phyloP scores from a whole-genome alignment of 2,888 invertebrate species.

The Drosophila fulvimacula region DNA sequence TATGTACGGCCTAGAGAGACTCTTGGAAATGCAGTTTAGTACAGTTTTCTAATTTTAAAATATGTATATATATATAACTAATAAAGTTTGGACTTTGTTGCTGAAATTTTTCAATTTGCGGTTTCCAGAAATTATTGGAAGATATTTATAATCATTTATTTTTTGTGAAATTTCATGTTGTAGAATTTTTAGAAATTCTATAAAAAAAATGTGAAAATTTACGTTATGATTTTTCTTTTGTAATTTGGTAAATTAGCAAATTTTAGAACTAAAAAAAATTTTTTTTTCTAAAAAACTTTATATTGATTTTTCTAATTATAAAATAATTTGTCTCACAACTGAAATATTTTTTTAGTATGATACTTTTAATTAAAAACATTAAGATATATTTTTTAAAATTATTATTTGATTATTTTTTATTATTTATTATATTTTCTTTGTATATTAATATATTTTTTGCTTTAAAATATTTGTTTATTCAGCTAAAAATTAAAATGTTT shows the following conservation, averaged over 20 bases:
- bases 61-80: neutral
- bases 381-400: neutral
- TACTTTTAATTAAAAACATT: too few species aligned
- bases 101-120: constrained; percentile 11
- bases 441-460: neutral
- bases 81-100: constrained; percentile 11
- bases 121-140: neutral
- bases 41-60: constrained; percentile 6
- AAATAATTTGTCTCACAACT: too few species aligned
- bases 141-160: neutral
- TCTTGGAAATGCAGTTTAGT: constrained; percentile 61
- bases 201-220: neutral
- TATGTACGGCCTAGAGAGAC: constrained; percentile 63
- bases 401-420: neutral
- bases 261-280: too few species aligned
- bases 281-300: too few species aligned
- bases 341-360: too few species aligned
- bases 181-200: neutral
- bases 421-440: neutral
- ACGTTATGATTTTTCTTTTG: too few species aligned
- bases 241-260: too few species aligned
- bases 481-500: neutral
- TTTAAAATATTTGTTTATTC: neutral
- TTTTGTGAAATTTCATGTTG: neutral
- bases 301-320: too few species aligned